These are phyloP conservation scores for Pteropus rufus DNA, from an alignment of 2,797 vertebrate genomes.

Conservation along the genomic window DNA sequence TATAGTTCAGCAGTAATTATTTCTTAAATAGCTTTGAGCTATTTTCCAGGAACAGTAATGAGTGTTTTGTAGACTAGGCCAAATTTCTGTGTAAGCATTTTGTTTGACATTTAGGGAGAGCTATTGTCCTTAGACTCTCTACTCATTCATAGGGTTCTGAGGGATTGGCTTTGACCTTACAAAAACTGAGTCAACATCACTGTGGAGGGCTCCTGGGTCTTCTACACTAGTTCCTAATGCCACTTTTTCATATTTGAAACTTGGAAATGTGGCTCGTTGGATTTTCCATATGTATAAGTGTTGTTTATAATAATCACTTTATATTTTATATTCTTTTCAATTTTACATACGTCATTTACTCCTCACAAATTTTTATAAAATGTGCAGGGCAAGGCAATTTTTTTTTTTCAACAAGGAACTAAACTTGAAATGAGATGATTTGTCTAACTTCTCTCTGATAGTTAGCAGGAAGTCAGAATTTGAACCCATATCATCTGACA, in stretches of 20 bases:
- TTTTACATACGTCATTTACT: neutral
- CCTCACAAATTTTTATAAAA: neutral
- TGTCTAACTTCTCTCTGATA: neutral
- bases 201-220: neutral
- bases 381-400: neutral
- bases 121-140: neutral
- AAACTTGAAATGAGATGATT: neutral
- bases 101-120: neutral
- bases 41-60: neutral
- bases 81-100: conserved; percentile 14
- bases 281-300: neutral
- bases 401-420: neutral
- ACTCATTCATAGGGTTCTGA: neutral
- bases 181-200: neutral
- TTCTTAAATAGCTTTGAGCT: neutral
- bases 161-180: neutral
- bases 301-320: neutral
- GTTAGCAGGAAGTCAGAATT: neutral
- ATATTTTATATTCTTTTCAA: neutral
- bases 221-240: neutral
- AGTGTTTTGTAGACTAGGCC: neutral
- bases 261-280: neutral
- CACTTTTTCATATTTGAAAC: conserved; percentile 7
- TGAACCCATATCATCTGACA: neutral
- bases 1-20: neutral